Evolutionary conservation across 2,797 vertebrate species (phyloP).

Genomic region (Neostethus bicornis): DNA sequence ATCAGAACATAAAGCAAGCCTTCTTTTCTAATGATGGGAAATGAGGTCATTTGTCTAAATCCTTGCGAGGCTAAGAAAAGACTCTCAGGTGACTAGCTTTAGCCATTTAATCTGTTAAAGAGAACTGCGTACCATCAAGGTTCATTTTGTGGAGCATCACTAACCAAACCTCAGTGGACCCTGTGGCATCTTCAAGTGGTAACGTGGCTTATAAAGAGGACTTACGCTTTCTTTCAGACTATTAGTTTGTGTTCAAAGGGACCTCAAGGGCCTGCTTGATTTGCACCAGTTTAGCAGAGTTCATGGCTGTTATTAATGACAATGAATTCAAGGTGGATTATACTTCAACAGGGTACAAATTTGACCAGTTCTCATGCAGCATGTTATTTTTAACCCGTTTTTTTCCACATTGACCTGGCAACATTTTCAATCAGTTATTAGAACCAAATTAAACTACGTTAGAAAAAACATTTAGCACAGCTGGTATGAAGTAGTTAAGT

Average conservation of each 20-base stretch:
- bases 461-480: not conserved
- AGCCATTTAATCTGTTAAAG: conserved; percentile 63
- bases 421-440: too few relatives aligned
- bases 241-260: conserved; percentile 63
- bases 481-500: too few relatives aligned
- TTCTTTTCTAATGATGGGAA: conserved; percentile 42
- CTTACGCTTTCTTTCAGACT: conserved; percentile 56
- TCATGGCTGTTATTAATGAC: conserved; percentile 36
- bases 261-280: conserved; percentile 70
- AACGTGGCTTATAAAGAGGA: conserved; percentile 49
- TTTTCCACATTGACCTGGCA: conserved; percentile 28
- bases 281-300: conserved; percentile 57
- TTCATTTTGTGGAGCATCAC: conserved; percentile 59
- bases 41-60: conserved; percentile 65
- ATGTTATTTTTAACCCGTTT: conserved; percentile 43
- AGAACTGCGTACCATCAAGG: conserved; percentile 64
- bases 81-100: conserved; percentile 58
- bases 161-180: conserved; percentile 44
- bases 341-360: conserved; percentile 38
- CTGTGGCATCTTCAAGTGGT: conserved; percentile 50
- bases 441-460: not conserved
- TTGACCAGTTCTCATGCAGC: conserved; percentile 29
- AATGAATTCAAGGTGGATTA: conserved; percentile 18
- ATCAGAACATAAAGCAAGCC: conserved; percentile 37
- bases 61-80: conserved; percentile 45